A percentile compares a stretch with the other conserved stretches of the same genome.
These are phyloP conservation scores for Ariopsis seemanni DNA, from an alignment of 2,113 vertebrate genomes.

Conservation along the genomic window DNA sequence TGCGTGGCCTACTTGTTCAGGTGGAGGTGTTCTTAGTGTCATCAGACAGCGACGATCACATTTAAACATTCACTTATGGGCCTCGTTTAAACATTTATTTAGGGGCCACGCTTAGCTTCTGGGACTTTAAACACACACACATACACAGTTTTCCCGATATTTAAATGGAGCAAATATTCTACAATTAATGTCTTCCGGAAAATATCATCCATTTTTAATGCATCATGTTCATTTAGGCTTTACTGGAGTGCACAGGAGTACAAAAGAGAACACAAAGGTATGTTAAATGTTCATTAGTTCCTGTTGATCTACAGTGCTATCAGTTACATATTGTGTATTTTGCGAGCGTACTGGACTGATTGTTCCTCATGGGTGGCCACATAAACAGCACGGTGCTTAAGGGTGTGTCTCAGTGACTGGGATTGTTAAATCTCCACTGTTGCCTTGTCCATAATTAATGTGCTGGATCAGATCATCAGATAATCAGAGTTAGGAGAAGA, in stretches of 20 bases:
- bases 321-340: conserved; percentile 20
- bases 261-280: neutral
- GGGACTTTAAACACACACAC: neutral
- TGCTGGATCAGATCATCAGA: conserved; percentile 42
- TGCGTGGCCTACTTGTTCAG: conserved; percentile 12
- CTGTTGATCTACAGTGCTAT: neutral
- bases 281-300: conserved; percentile 25
- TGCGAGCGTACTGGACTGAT: neutral
- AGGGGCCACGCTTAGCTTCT: conserved; percentile 2
- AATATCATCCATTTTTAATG: conserved; percentile 1
- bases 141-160: neutral
- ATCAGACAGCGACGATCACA: conserved; percentile 35
- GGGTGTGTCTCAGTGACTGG: conserved; percentile 39
- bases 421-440: conserved; percentile 49
- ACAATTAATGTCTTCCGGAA: neutral
- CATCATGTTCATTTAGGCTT: neutral
- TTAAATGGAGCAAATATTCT: neutral
- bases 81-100: conserved; percentile 28
- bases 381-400: conserved; percentile 20
- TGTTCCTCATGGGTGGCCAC: conserved; percentile 7
- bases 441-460: conserved; percentile 48
- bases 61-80: conserved; percentile 45
- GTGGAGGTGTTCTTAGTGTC: conserved; percentile 40
- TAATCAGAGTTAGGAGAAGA: conserved; percentile 42
- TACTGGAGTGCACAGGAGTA: conserved; percentile 8